Conservation (phyloP, 2,797 vertebrate species). For the Phataginus tetradactyla region DNA sequence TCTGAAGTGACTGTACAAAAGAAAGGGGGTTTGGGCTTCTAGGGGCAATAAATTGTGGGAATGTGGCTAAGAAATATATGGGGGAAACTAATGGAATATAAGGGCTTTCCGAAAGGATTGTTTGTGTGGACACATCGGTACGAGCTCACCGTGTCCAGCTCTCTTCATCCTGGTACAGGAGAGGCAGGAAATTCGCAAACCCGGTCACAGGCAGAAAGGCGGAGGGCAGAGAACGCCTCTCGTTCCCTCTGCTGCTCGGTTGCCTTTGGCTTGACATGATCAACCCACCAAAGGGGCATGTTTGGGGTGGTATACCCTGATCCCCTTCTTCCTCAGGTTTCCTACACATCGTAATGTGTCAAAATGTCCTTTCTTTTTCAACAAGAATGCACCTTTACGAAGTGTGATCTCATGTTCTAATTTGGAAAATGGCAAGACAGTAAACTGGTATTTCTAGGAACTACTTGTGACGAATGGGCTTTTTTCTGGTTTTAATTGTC, state of each 20-base stretch:
- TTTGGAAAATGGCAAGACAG: not conserved
- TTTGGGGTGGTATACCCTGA: not conserved
- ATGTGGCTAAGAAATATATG: not conserved
- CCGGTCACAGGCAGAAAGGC: not conserved
- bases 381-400: not conserved
- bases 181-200: not conserved
- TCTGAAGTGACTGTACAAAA: not conserved
- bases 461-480: not conserved
- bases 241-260: not conserved
- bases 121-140: not conserved
- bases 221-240: not conserved
- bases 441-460: not conserved
- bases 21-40: not conserved
- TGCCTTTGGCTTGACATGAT: not conserved
- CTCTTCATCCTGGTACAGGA: not conserved
- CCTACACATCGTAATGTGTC: accelerated
- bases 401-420: not conserved
- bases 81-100: no score
- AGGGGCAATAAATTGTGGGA: not conserved
- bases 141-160: not conserved
- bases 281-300: not conserved
- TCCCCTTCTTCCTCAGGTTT: not conserved
- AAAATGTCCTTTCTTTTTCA: not conserved
- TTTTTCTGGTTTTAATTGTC: not conserved
- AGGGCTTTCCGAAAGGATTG: no score